These are phyloP conservation scores for Sandelia bainsii DNA, from an alignment of 2,797 vertebrate genomes.

Conservation along the genomic window DNA sequence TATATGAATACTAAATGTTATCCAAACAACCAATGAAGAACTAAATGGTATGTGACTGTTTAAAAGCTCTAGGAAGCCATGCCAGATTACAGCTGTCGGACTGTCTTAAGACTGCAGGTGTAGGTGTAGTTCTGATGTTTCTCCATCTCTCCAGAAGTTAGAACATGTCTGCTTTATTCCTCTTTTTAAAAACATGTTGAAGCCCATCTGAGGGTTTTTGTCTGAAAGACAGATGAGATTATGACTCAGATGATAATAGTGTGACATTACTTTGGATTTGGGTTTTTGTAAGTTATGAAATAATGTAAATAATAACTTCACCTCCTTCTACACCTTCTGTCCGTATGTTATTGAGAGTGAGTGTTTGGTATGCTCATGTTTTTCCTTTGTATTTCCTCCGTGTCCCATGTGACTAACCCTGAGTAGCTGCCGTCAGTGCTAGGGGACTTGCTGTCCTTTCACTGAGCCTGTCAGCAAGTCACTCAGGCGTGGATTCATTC, in stretches of 20 bases:
- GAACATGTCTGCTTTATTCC: slow-evolving; percentile 9
- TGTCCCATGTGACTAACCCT: slow-evolving; percentile 63
- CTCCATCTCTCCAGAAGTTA: background rate
- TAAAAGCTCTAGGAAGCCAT: slow-evolving; percentile 9
- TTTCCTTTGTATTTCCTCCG: slow-evolving; percentile 60
- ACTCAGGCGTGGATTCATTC: slow-evolving; percentile 67
- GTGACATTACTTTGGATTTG: slow-evolving; percentile 25
- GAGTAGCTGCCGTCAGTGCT: slow-evolving; percentile 64
- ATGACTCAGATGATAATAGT: background rate
- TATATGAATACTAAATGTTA: slow-evolving; percentile 2
- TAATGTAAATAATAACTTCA: slow-evolving; percentile 19
- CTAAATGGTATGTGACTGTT: slow-evolving; percentile 26
- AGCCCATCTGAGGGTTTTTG: slow-evolving; percentile 2
- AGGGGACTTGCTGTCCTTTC: slow-evolving; percentile 70
- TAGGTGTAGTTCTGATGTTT: background rate
- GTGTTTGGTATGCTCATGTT: slow-evolving; percentile 56
- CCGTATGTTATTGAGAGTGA: slow-evolving; percentile 22
- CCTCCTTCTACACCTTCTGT: background rate
- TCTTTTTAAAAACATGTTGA: slow-evolving; percentile 16
- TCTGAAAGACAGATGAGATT: slow-evolving; percentile 8
- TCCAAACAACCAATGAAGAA: slow-evolving; percentile 13
- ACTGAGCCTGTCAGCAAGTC: slow-evolving; percentile 63
- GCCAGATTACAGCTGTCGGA: slow-evolving; percentile 3
- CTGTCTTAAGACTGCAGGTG: slow-evolving; percentile 11
- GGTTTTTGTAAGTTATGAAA: slow-evolving; percentile 32